Evolutionary conservation across 2,888 invertebrate species (phyloP), one percentile per base, ranked within the genome.

Genomic region (Esperia sulphurella): DNA sequence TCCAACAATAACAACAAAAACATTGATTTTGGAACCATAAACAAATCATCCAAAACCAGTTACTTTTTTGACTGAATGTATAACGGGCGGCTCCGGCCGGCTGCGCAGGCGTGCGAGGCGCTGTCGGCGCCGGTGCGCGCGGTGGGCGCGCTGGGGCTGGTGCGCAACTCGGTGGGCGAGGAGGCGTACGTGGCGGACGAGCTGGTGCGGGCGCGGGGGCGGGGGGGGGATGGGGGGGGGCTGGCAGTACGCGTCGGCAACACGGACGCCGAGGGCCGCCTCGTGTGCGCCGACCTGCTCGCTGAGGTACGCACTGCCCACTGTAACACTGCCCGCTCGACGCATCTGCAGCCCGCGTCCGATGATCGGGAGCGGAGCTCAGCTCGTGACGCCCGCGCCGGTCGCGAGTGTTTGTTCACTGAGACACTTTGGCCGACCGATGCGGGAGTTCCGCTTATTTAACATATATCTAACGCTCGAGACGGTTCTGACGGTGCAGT

Each of bases 241-340:
- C 91, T 92, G n/a, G 91, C 96, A 51, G 93, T 98, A 46, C 92
- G 98, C 50, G 92, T 98, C 43, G 96, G 95, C 48, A 98, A 98
- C 84, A 98, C 98, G 3, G 98, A 98, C 88, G 97, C 98, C 44
- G 98, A 98, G 86, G 98, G 98, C 1, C 91, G 98, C 49, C 94
- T 97, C 95, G 95, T 95, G 41, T 97, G 98, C 97, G 94, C 95
- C 37, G 97, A 98, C 89, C 93, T 96, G 28, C 91, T 98, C 30
- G 95, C 94, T 93, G 94, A 86, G 91, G 41, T n/a, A 14, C 14
- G 39, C 14, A 6, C n/a, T n/a, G n/a, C n/a, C n/a, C n/a, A n/a
- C n/a, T n/a, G n/a, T n/a, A n/a, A n/a, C n/a, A n/a, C n/a, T n/a
- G n/a, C n/a, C n/a, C n/a, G n/a, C n/a, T n/a, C n/a, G n/a, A n/a